These are phyloP conservation scores for Pyxicephalus adspersus DNA, from an alignment of 2,113 vertebrate species.

Conservation along the genomic window DNA sequence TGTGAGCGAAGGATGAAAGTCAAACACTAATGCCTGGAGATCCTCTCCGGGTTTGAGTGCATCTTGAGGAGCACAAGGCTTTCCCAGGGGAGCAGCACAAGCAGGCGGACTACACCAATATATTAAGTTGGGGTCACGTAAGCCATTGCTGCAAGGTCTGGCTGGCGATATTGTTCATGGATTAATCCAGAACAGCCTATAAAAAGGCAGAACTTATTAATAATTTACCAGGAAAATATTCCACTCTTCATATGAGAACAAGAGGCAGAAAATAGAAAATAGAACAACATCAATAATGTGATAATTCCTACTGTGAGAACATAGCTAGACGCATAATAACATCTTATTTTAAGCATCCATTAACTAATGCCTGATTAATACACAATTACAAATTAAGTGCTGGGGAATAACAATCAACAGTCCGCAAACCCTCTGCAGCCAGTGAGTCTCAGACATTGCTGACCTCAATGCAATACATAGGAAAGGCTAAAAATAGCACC, in stretches of 20 bases:
- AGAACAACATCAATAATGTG: constrained; percentile 70
- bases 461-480: constrained; percentile 27
- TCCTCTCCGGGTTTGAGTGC: constrained; percentile 20
- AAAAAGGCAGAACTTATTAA: constrained; percentile 72
- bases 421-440: constrained; percentile 33
- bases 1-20: constrained; percentile 40
- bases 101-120: constrained; percentile 29
- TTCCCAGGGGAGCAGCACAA: constrained; percentile 14
- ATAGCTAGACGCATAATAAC: constrained; percentile 74
- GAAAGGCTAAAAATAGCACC: constrained; percentile 13
- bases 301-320: constrained; percentile 70
- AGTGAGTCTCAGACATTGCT: constrained; percentile 12
- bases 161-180: constrained; percentile 63
- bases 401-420: constrained; percentile 28
- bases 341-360: constrained; percentile 78
- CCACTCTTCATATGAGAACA: constrained; percentile 55
- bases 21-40: constrained; percentile 29
- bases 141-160: constrained; percentile 64
- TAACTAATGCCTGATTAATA: constrained; percentile 81
- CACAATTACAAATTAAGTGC: constrained; percentile 70
- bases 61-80: constrained; percentile 22
- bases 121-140: constrained; percentile 57
- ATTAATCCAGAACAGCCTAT: constrained; percentile 68
- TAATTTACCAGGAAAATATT: constrained; percentile 68
- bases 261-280: constrained; percentile 53